Conservation (phyloP, 2,888 invertebrate species). For the Polietes domitor region DNA sequence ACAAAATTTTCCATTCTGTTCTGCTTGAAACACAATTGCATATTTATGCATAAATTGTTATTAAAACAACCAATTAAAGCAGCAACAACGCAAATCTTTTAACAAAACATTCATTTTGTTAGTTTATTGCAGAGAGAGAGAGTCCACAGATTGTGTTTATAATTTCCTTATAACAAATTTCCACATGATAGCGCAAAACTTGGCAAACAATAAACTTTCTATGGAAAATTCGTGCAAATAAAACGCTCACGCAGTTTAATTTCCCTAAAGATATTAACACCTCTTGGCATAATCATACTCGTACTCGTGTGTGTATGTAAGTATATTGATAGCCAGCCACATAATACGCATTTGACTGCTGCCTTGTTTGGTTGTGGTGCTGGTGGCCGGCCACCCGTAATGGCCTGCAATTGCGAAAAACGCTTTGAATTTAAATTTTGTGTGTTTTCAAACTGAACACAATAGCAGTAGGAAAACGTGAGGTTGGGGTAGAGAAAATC, state of each 20-base stretch:
- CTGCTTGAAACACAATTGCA: too few relatives aligned
- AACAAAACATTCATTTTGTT: not conserved
- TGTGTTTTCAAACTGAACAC: not conserved
- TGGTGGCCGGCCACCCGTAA: not conserved
- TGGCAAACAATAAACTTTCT: too few relatives aligned
- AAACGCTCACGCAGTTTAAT: not conserved
- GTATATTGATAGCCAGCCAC: too few relatives aligned
- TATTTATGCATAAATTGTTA: too few relatives aligned
- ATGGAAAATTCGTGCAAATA: not conserved
- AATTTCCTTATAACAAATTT: too few relatives aligned
- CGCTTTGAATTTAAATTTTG: not conserved
- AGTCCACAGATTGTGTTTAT: too few relatives aligned
- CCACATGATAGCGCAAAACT: not conserved
- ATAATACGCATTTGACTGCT: too few relatives aligned
- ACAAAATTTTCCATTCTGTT: too few relatives aligned
- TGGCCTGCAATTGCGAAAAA: conserved; percentile 9
- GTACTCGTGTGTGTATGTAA: too few relatives aligned
- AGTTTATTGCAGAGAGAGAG: not conserved
- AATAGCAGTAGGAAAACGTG: not conserved
- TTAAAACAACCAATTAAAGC: too few relatives aligned
- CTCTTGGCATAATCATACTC: not conserved
- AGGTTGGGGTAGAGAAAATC: too few relatives aligned
- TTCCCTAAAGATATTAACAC: not conserved
- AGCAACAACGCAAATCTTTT: not conserved
- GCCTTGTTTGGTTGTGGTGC: not conserved